Evolutionary conservation across 2,888 invertebrate species (phyloP), one percentile per base, ranked within the genome.

Genomic region (Drosophila hamatofila): DNA sequence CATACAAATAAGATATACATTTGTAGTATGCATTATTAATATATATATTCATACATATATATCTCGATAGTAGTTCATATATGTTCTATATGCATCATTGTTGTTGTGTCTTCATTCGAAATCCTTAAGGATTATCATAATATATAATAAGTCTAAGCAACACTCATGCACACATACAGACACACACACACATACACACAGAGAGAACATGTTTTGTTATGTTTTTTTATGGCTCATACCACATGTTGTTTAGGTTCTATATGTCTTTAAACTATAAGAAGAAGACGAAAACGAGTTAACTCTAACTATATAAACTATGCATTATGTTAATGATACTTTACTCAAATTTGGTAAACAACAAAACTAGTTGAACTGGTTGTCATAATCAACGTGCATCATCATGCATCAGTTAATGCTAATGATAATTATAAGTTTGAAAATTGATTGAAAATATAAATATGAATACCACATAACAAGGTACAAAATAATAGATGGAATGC

Each of bases 301-400:
- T 42, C 58, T 33, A 44, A 55, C 44, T 48, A 56, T 39, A 44
- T 71, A 30, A 74, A 51, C 67, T 79, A 67, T 56, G 59, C 61
- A 75, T 80, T 80, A 51, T 69, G 70, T 80, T 75, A 75, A 75
- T 61, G 61, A 59, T 42, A 54, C 72, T 71, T 35, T 64, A 46
- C 57, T 80, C 65, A 37, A 64, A 65, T 76, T 71, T 59, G 59
- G 62, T 77, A 27, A 60, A 71, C 51, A 58, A 57, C 61, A 63
- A 63, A 74, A 83, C 89, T 88, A 80, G 87, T 83, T 73, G 64
- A 88, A 83, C 83, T 83, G 88, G 86, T 88, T 81, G 80, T 81
- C 82, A 71, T 33, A 14, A n/a, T 49, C 9, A 52, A 14, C 30
- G 35, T 56, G 30, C 55, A 61, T 66, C 27, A 41, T 23, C 42